Percentiles rank a stretch among this genome's conserved stretches.
phyloP scores from a whole-genome alignment of 2,888 invertebrate species.

The Trissolcus japonicus region DNA sequence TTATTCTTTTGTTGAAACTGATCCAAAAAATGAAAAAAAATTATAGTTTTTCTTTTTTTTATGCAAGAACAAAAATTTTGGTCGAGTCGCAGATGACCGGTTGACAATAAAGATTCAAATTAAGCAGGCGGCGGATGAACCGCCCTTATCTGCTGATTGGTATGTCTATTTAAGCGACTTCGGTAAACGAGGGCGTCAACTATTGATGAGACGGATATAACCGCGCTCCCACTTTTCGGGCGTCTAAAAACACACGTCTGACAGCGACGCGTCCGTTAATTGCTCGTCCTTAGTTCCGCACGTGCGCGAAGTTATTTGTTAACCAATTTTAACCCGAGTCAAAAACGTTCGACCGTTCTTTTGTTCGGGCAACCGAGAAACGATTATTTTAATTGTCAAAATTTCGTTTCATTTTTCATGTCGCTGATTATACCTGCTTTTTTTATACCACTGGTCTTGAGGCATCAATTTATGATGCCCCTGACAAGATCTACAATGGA shows the following conservation, averaged over 20 bases:
- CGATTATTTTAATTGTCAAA: background rate
- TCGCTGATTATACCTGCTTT: slow-evolving; percentile 5
- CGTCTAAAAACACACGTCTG: slow-evolving; percentile 47
- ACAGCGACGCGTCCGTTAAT: slow-evolving; percentile 34
- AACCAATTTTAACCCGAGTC: background rate
- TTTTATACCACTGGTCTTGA: slow-evolving; percentile 8
- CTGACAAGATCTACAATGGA: slow-evolving; percentile 4
- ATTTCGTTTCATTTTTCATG: slow-evolving; percentile 28
- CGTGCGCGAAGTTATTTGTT: slow-evolving; percentile 20
- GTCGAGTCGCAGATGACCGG: no score
- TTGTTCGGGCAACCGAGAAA: slow-evolving; percentile 7
- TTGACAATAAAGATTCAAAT: slow-evolving; percentile 9
- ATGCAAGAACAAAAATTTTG: no score
- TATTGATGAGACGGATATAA: slow-evolving; percentile 54
- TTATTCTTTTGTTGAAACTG: background rate
- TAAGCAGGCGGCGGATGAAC: slow-evolving; percentile 3
- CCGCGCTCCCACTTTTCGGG: slow-evolving; percentile 20
- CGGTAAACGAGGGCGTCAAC: slow-evolving; percentile 45
- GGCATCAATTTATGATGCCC: slow-evolving; percentile 23
- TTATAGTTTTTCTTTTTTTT: no score
- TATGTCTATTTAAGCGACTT: slow-evolving; percentile 33
- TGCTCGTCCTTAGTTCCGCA: slow-evolving; percentile 36
- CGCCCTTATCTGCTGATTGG: slow-evolving; percentile 9
- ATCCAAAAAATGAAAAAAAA: slow-evolving; percentile 3
- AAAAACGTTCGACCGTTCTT: background rate